phyloP scores from a whole-genome alignment of 2,113 vertebrate species.

The Rhinolophus sinicus region DNA sequence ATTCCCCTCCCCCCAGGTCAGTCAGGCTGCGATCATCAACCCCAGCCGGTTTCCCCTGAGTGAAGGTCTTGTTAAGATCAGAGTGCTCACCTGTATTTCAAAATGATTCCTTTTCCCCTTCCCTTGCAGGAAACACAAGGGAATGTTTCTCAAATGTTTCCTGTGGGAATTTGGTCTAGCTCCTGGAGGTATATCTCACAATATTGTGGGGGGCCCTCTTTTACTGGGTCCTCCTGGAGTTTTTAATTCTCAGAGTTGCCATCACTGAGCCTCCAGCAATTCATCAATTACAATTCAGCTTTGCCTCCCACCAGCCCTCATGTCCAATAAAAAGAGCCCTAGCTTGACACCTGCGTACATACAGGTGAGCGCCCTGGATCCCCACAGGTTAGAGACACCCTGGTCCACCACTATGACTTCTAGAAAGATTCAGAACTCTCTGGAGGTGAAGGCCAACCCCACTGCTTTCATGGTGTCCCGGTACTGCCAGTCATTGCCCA shows the following conservation, averaged over 20 bases:
- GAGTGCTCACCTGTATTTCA: not conserved
- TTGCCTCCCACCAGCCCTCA: not conserved
- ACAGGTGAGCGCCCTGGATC: rapidly evolving
- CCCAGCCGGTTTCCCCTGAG: not conserved
- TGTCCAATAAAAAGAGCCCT: not conserved
- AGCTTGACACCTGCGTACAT: not conserved
- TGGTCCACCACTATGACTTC: not conserved
- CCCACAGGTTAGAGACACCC: not conserved
- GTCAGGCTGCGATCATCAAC: not conserved
- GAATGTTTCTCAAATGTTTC: not conserved
- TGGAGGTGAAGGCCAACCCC: not conserved
- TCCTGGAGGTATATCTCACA: not conserved
- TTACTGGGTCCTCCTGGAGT: not conserved
- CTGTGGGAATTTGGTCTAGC: not conserved
- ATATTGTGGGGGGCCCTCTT: not conserved
- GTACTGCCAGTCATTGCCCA: no score
- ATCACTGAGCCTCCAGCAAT: not conserved
- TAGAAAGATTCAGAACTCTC: not conserved
- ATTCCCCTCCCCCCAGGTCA: not conserved
- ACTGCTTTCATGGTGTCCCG: rapidly evolving
- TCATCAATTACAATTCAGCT: no score
- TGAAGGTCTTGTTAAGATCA: not conserved
- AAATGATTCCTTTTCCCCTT: not conserved
- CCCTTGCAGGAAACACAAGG: not conserved
- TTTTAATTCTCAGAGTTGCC: not conserved